Evolutionary conservation across 2,888 invertebrate genomes (phyloP).

Genomic region (Chrysolina oricalcia): DNA sequence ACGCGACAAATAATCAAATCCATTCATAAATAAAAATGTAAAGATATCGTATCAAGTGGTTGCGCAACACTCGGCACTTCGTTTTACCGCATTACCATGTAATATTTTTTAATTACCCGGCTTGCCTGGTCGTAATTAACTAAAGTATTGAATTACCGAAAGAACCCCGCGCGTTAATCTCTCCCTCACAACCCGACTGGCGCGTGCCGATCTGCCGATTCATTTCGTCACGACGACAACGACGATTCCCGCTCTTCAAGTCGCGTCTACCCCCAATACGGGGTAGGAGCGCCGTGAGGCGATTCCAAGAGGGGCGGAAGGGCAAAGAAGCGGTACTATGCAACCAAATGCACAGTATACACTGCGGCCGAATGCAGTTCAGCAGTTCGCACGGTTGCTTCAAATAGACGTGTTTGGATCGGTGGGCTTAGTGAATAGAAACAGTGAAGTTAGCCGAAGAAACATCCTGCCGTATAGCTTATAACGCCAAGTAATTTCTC

Average conservation of each 20-base stretch:
- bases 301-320: constrained; percentile 50
- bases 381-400: constrained; percentile 61
- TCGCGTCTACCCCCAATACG: constrained; percentile 29
- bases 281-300: constrained; percentile 48
- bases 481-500: constrained; percentile 20
- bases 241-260: constrained; percentile 4
- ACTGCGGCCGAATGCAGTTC: constrained; percentile 56
- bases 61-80: constrained; percentile 19
- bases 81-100: constrained; percentile 4
- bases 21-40: constrained; percentile 13
- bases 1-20: neutral
- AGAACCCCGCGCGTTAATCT: constrained; percentile 8
- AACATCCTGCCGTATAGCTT: constrained; percentile 4
- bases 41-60: constrained; percentile 15
- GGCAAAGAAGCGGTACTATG: constrained; percentile 57
- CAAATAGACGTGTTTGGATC: constrained; percentile 61
- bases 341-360: constrained; percentile 59
- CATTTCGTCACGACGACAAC: neutral
- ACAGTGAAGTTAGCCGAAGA: constrained; percentile 32
- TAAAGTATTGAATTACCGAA: constrained; percentile 32
- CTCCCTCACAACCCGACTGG: constrained; percentile 10
- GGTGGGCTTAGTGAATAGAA: constrained; percentile 56
- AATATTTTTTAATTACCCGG: constrained; percentile 20
- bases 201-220: constrained; percentile 39
- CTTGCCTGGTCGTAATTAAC: constrained; percentile 22